Evolutionary conservation across 1,140 invertebrate species (phyloP).

Genomic region (Bombus confusus): DNA sequence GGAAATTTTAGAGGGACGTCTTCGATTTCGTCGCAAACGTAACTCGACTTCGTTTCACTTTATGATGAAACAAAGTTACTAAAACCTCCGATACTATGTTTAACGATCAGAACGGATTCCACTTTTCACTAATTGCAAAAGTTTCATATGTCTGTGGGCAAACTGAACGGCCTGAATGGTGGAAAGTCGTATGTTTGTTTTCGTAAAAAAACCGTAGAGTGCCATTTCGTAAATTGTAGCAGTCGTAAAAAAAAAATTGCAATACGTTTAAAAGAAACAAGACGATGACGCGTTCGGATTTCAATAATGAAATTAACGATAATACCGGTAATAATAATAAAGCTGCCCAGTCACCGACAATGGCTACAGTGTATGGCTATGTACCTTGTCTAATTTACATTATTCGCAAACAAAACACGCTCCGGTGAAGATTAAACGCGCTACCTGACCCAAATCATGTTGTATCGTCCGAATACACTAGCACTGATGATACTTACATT

Average conservation of each 20-base stretch:
- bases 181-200: background rate
- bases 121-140: conserved; percentile 29
- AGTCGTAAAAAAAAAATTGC: background rate
- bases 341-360: background rate
- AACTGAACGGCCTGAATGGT: too few species aligned
- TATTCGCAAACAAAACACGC: conserved; percentile 8
- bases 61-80: background rate
- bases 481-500: background rate
- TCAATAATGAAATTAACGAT: background rate
- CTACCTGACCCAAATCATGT: background rate
- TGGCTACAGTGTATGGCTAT: background rate
- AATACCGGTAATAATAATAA: background rate
- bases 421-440: conserved; percentile 4
- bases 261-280: background rate
- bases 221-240: background rate
- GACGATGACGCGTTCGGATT: too few species aligned
- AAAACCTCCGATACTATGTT: background rate
- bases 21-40: background rate
- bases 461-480: background rate
- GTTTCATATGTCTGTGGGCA: background rate
- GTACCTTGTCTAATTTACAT: conserved; percentile 5
- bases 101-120: background rate
- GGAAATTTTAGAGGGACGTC: background rate
- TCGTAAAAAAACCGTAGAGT: too few species aligned
- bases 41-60: background rate